Evolutionary conservation across 2,797 vertebrate genomes (phyloP), one percentile per base, ranked within the genome.

Genomic region (Chelon labrosus): DNA sequence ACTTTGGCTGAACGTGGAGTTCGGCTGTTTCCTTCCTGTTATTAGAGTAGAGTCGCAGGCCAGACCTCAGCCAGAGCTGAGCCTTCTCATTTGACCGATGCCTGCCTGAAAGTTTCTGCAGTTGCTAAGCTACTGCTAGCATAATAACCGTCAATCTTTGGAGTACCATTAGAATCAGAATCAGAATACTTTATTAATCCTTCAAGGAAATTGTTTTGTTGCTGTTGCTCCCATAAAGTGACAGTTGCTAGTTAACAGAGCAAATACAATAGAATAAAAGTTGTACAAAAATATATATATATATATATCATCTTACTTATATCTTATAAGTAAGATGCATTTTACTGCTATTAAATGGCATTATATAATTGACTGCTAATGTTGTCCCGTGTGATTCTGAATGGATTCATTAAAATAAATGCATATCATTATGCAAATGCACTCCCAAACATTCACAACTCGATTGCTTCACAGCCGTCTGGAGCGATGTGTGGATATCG

Each of bases 291-390:
- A n/a, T n/a, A n/a, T n/a, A n/a, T n/a, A n/a, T n/a, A n/a, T n/a
- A n/a, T n/a, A n/a, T n/a, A n/a, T n/a, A n/a, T n/a, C n/a, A n/a
- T n/a, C n/a, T n/a, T n/a, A n/a, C n/a, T n/a, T n/a, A n/a, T n/a
- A n/a, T n/a, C n/a, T n/a, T n/a, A n/a, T n/a, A n/a, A n/a, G n/a
- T n/a, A n/a, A n/a, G n/a, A n/a, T n/a, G n/a, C n/a, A n/a, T n/a
- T n/a, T n/a, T 90, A 92, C 88, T 91, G 91, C 91, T 93, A 94
- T 91, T 94, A 93, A 94, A 94, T 90, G 90, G 89, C 90, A 92
- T 89, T 90, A 88, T 89, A 86, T 88, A 88, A 91, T 86, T 90
- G 90, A 88, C 86, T 84, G 83, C 79, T 86, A 59, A 81, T 78
- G 85, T 84, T 81, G 84, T 88, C 19, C 20, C 52, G 64, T 72